phyloP scores from a whole-genome alignment of 2,888 invertebrate genomes.

The Bombylius major region DNA sequence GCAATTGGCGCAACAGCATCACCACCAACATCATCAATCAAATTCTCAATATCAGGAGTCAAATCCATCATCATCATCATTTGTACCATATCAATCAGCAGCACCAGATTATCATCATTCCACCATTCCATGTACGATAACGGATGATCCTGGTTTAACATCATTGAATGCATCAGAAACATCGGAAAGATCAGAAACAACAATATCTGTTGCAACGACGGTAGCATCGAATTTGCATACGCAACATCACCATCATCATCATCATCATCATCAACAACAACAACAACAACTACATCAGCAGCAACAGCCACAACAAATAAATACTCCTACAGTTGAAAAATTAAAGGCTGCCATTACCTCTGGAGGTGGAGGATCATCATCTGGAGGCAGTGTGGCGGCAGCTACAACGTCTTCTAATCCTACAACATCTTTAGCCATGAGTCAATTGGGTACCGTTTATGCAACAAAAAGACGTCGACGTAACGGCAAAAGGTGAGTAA shows the following conservation, averaged over 20 bases:
- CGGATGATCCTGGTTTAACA: constrained; percentile 4
- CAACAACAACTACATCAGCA: background rate
- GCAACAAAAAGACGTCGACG: constrained; percentile 89
- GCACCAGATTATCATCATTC: constrained; percentile 4
- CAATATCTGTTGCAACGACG: background rate
- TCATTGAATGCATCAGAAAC: background rate
- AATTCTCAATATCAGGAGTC: background rate
- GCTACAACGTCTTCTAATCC: background rate
- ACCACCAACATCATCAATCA: background rate
- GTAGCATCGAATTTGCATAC: background rate
- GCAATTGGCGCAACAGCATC: background rate
- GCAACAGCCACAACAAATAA: too few relatives aligned
- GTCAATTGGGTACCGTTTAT: constrained; percentile 91
- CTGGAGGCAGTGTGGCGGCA: constrained; percentile 3
- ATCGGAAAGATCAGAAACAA: background rate
- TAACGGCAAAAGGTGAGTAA: constrained; percentile 86
- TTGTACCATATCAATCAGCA: constrained; percentile 5
- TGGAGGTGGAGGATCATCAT: background rate
- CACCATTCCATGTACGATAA: constrained; percentile 12
- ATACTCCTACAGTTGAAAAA: background rate
- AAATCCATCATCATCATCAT: constrained; percentile 3
- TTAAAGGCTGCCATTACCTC: constrained; percentile 1
- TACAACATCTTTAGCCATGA: constrained; percentile 42
- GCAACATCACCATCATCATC: background rate
- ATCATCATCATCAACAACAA: background rate